Conservation (phyloP, 2,888 invertebrate species). For the Autographa gamma region DNA sequence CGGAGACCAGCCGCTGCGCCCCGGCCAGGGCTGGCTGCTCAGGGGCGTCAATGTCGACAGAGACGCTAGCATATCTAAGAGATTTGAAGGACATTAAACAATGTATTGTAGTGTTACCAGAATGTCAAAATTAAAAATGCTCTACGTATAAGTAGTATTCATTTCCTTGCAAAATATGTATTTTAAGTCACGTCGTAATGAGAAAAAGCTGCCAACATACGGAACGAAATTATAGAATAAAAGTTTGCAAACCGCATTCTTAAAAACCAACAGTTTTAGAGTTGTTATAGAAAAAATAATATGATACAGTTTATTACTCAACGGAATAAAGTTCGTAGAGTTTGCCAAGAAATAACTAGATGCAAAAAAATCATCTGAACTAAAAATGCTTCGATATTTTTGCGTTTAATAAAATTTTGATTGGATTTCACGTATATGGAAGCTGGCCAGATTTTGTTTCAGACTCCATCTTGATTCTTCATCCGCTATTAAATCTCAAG, state of each 20-base stretch:
- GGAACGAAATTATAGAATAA: constrained; percentile 16
- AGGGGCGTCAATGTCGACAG: constrained; percentile 81
- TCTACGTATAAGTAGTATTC: too few species aligned
- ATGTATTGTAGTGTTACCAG: background rate
- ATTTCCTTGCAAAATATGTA: background rate
- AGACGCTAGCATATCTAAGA: constrained; percentile 71
- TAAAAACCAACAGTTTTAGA: constrained; percentile 23
- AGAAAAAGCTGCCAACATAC: background rate
- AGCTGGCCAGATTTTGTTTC: constrained; percentile 2
- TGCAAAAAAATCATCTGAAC: constrained; percentile 5
- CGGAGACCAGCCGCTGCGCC: constrained; percentile 77
- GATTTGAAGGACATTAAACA: constrained; percentile 55
- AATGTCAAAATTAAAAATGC: too few species aligned
- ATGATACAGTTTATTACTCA: constrained; percentile 21
- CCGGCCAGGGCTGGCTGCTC: constrained; percentile 88
- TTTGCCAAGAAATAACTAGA: constrained; percentile 22
- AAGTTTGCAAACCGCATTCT: constrained; percentile 5
- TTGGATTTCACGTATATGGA: constrained; percentile 18
- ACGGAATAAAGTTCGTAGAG: background rate
- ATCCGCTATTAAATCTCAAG: constrained; percentile 6
- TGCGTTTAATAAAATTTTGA: constrained; percentile 5
- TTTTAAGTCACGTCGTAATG: constrained; percentile 6
- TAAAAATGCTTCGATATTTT: background rate
- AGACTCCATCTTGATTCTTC: constrained; percentile 9
- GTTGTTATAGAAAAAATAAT: constrained; percentile 2